Conservation (phyloP, 2,113 vertebrate genomes). For the Hystrix cristata region DNA sequence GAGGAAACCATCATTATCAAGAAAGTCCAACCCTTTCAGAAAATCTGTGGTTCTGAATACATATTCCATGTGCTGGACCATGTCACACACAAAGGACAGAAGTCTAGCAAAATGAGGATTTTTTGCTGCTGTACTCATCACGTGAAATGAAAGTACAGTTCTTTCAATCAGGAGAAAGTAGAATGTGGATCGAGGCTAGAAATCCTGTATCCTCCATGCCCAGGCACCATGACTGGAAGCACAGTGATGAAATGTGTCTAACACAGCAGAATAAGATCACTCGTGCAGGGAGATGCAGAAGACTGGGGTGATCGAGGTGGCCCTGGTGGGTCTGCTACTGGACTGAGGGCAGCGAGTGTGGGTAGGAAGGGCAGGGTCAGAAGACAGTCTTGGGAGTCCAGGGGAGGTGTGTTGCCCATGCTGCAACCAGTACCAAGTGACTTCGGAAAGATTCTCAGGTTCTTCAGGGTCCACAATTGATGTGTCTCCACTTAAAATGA, state of each 20-base stretch:
- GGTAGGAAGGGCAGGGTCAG: background rate
- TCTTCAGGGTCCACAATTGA: background rate
- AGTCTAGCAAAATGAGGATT: background rate
- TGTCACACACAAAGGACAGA: background rate
- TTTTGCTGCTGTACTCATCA: background rate
- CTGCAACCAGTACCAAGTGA: background rate
- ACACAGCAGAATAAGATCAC: background rate
- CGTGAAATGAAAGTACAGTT: background rate
- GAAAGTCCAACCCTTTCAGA: background rate
- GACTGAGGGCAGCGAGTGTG: too few relatives aligned
- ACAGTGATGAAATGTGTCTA: background rate
- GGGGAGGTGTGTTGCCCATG: background rate
- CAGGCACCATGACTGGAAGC: fast-evolving
- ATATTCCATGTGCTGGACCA: fast-evolving
- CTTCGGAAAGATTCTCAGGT: background rate
- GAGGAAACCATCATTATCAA: background rate
- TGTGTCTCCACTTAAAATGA: too few relatives aligned
- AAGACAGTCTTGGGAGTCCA: too few relatives aligned
- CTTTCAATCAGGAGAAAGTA: background rate
- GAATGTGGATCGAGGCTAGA: too few relatives aligned
- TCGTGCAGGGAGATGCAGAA: background rate
- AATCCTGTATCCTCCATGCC: fast-evolving
- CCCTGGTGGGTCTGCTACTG: background rate
- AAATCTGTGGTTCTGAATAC: background rate
- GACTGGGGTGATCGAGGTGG: background rate